Base-by-base conservation (phyloP, 2,797 vertebrate genomes). In the Percopsis omiscomaycus region DNA sequence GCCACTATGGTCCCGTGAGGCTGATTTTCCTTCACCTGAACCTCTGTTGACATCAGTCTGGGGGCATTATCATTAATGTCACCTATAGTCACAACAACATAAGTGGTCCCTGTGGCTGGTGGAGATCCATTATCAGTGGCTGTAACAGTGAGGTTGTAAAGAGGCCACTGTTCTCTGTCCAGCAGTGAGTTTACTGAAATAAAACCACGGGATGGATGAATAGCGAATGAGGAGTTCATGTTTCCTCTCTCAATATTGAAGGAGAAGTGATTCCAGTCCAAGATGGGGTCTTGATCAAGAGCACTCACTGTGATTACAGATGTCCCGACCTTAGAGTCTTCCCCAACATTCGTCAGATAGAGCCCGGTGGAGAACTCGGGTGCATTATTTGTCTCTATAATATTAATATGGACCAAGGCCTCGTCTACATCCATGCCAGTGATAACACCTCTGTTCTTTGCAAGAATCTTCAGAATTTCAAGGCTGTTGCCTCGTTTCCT, bases 51-150 rank as follows among this genome's bases (percentile, higher is more conserved):
- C 30, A 65, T 82, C n/a, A 94, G 78, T 68, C 73, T 73, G 3
- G 93, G 93, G 48, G 86, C 45, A 5, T 89, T 93, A 84, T 94
- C 93, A 29, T 94, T 94, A 9, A 92, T 49, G 32, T 94, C 93
- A 45, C 54, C 76, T 59, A 93, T 52, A 15, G 50, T 81, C 47
- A 94, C 75, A 27, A 89, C 52, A 16, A 94, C 79, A 45, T 77
- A 78, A 29, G 89, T 71, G 10, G 84, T 91, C 27, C 91, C 93
- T 30, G 89, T 91, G 63, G 87, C 89, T 71, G 91, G 87, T 46
- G 90, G 89, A 53, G 80, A 84, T 13, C 89, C 91, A 30, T 88
- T 85, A 81, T 93, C 91, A 68, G 84, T 79, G 64, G 91, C 93
- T 55, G 69, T 77, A 13, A 93, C 74, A 3, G 87, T 91, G 44